Evolutionary conservation across 2,113 vertebrate species (phyloP), one percentile per base, ranked within the genome.

Genomic region (Pterocles burchelli): DNA sequence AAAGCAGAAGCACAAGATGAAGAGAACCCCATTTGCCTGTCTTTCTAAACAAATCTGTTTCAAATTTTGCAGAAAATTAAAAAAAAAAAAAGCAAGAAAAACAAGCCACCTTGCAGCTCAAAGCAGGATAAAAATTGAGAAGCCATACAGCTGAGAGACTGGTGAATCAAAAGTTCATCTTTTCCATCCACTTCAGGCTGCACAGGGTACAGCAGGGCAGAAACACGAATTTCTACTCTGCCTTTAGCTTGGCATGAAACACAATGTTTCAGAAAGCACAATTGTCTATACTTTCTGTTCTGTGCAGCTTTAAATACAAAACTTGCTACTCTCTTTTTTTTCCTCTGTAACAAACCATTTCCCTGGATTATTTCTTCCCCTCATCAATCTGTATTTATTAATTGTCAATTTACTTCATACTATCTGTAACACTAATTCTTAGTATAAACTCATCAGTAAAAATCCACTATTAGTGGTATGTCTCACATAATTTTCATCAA

Each of bases 1-100:
- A 52, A 36, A 52, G 52, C 46, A 94, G 33, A 38, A 51, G 28
- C 22, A 78, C 25, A 17, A 34, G 34, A 49, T 19, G 34, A 28
- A 28, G 18, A 70, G 24, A 95, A 45, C 9, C 0, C 4, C 0
- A 1, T 16, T 24, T 17, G 10, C 6, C 21, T 51, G 24, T 33
- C 24, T 52, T 25, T 38, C 65, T 41, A 45, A 72, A 71, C 18
- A 75, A 59, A 85, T 46, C 33, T 31, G 5, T 58, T 88, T 57
- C 59, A 20, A n/a, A 41, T 71, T 74, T 76, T 48, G 11, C 14
- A 90, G 36, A 52, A 81, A 85, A 49, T 16, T 17, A 8, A 29
- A 49, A 49, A 36, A 48, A 36, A 48, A 24, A 62, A 2, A 13
- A 55, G 26, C 9, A 58, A 52, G 10, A 41, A 57, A 55, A 48